Evolutionary conservation across 2,888 invertebrate genomes (phyloP).

Genomic region (Dioctria linearis): DNA sequence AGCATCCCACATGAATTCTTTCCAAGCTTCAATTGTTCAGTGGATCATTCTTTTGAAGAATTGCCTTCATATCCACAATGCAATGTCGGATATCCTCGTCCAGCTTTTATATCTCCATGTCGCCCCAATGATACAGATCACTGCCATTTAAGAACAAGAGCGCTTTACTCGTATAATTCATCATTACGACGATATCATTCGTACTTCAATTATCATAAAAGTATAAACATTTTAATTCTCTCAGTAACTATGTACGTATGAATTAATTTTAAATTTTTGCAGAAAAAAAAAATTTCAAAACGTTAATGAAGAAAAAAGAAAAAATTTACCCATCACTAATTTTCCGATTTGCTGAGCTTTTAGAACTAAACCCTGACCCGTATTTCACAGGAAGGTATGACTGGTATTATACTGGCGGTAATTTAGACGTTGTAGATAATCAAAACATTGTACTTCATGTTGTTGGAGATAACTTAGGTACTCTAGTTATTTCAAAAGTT

Average conservation of each 20-base stretch:
- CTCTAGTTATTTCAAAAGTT: slow-evolving; percentile 28
- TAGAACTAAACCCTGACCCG: slow-evolving; percentile 62
- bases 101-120: slow-evolving; percentile 59
- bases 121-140: slow-evolving; percentile 60
- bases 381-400: slow-evolving; percentile 67
- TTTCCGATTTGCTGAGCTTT: slow-evolving; percentile 60
- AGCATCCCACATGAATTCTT: not conserved
- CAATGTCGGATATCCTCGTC: slow-evolving; percentile 54
- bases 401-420: slow-evolving; percentile 69
- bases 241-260: not conserved
- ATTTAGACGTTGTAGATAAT: slow-evolving; percentile 61
- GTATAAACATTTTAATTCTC: slow-evolving; percentile 57
- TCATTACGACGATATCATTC: slow-evolving; percentile 54
- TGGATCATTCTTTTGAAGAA: not conserved
- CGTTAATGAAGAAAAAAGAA: slow-evolving; percentile 57
- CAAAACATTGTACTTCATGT: slow-evolving; percentile 62
- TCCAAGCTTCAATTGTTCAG: slow-evolving; percentile 9
- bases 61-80: not conserved
- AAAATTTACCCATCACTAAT: slow-evolving; percentile 59
- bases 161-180: slow-evolving; percentile 51
- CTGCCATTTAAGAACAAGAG: slow-evolving; percentile 61
- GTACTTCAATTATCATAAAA: slow-evolving; percentile 58
- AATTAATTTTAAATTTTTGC: not conserved
- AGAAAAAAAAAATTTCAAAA: slow-evolving; percentile 60
- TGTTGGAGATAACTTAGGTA: not conserved